Base-by-base conservation (phyloP, 2,888 invertebrate genomes). In the Drepanosiphum platanoidis region DNA sequence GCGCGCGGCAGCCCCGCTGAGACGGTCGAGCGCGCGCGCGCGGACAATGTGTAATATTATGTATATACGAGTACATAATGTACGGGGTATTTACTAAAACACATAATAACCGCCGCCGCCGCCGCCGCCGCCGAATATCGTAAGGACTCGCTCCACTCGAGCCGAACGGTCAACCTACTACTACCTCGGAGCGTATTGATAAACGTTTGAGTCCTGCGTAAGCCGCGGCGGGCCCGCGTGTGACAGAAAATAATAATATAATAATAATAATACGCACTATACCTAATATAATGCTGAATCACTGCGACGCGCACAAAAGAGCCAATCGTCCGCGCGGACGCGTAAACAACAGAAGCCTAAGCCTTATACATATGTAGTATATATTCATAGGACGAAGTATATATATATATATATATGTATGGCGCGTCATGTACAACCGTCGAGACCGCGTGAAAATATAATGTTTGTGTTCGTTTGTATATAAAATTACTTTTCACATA, bases 251-350 rank as follows among this genome's bases (percentile, higher is more conserved):
- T 13, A 42, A n/a, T n/a, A n/a, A n/a, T n/a, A 66, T 32, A 39
- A 70, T 22, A 34, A 39, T 70, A 71, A 74, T 8, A 52, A 15
- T 52, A 52, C 22, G 22, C 22, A 18, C 4, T 52, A 52, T 52
- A 42, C 13, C n/a, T 80, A 46, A 27, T 80, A 36, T 80, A 52
- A 70, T 34, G 80, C 80, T 70, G 80, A 80, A 80, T 80, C 80
- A 80, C 36, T 32, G 8, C 27, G 7, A 34, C 8, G 52, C 27
- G 58, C 27, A 80, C 80, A 70, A 58, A 72, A 72, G 61, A 82
- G 72, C 58, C 81, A 82, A 61, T 72, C 42, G 61, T 70, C 81
- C 36, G 30, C 36, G 71, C 0, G n/a, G 34, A 34, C 34, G 27
- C 70, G 52, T 27, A 36, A 36, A 80, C 70, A 80, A 80, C 46